phyloP scores from a whole-genome alignment of 2,888 invertebrate species.

The Pheosia gnoma region DNA sequence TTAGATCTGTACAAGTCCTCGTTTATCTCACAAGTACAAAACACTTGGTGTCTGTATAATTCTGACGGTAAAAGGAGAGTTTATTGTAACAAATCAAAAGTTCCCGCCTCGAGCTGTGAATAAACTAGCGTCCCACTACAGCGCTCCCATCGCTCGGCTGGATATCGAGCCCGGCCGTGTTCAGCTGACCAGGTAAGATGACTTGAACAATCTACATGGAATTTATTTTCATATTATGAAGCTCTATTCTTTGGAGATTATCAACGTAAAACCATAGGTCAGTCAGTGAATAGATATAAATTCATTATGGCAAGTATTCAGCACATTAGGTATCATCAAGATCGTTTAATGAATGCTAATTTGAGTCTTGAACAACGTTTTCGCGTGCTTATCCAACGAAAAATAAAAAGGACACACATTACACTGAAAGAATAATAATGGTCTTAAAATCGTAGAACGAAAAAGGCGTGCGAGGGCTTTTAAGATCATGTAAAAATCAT shows the following conservation, averaged over 20 bases:
- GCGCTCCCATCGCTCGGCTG: constrained; percentile 26
- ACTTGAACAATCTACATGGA: no score
- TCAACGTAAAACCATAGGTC: no score
- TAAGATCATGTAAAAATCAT: constrained; percentile 36
- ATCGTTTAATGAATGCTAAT: no score
- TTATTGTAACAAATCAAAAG: constrained; percentile 65
- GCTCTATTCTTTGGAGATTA: no score
- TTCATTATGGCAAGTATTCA: no score
- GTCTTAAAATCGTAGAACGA: constrained; percentile 8
- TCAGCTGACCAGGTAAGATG: neutral
- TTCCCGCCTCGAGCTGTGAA: constrained; percentile 39
- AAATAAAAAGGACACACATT: neutral
- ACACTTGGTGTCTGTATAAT: constrained; percentile 10
- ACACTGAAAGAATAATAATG: constrained; percentile 1
- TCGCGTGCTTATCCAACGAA: neutral
- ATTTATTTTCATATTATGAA: no score
- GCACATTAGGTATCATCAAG: no score
- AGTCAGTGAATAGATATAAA: no score
- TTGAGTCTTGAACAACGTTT: no score
- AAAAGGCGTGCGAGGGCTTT: constrained; percentile 17
- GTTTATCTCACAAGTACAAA: neutral
- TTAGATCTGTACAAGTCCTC: neutral
- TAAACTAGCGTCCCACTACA: constrained; percentile 27
- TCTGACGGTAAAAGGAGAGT: constrained; percentile 44
- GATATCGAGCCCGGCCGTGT: constrained; percentile 13